A percentile compares a stretch with the other conserved stretches of the same genome.
Evolutionary conservation across 2,888 invertebrate species (phyloP).

Genomic region (Cinara cedri): DNA sequence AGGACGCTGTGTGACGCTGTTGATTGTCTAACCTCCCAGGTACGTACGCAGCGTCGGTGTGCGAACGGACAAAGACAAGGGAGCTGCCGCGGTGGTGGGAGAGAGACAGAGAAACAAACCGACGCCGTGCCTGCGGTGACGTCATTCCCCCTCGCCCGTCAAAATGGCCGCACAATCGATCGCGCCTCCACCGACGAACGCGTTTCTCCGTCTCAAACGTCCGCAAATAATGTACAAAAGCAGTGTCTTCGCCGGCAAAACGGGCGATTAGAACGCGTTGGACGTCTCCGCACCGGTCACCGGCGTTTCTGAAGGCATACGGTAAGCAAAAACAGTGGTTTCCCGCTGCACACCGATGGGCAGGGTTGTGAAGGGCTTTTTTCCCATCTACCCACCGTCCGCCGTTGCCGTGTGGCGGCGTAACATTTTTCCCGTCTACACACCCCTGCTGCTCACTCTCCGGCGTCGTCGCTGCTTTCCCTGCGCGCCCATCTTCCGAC

Average conservation of each 20-base stretch:
- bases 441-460: conserved; percentile 52
- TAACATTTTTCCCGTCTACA: conserved; percentile 56
- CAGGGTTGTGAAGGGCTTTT: conserved; percentile 58
- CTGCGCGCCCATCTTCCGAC: conserved; percentile 56
- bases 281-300: conserved; percentile 54
- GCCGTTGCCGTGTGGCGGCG: conserved; percentile 53
- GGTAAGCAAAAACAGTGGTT: conserved; percentile 49
- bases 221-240: conserved; percentile 54
- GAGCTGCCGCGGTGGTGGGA: conserved; percentile 26
- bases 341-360: conserved; percentile 54
- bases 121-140: conserved; percentile 53
- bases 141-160: conserved; percentile 57
- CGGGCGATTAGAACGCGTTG: conserved; percentile 53
- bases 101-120: conserved; percentile 34
- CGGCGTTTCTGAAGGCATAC: conserved; percentile 55
- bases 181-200: conserved; percentile 51
- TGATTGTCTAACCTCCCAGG: conserved; percentile 26
- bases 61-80: conserved; percentile 52
- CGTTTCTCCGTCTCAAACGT: conserved; percentile 56
- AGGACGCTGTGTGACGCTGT: neutral
- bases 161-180: conserved; percentile 57
- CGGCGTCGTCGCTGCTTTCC: conserved; percentile 46
- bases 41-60: conserved; percentile 21
- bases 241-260: conserved; percentile 50
- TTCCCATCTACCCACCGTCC: conserved; percentile 59